A percentile compares a stretch with the other conserved stretches of the same genome.
Conservation (phyloP, 2,113 vertebrate genomes). For the Entosphenus tridentatus region DNA sequence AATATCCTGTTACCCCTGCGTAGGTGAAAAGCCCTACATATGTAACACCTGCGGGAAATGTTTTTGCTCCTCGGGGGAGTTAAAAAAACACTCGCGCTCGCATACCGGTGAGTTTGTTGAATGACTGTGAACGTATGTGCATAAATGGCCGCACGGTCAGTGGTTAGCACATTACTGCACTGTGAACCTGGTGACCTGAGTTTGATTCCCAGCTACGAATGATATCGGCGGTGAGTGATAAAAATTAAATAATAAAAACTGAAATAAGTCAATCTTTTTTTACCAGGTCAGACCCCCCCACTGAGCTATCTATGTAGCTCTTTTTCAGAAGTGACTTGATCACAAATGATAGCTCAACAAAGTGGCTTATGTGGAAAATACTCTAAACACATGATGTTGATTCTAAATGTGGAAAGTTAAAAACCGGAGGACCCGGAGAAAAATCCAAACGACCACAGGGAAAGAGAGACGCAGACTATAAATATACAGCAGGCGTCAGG, state of each 20-base stretch:
- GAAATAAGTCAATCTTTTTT: neutral
- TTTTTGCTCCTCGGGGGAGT: conserved; percentile 70
- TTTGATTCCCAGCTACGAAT: neutral
- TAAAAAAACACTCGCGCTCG: conserved; percentile 76
- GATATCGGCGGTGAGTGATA: neutral
- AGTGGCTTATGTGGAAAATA: too few relatives aligned
- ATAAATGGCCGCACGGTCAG: conserved; percentile 13
- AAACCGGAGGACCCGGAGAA: too few relatives aligned
- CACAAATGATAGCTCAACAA: too few relatives aligned
- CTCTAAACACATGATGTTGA: too few relatives aligned
- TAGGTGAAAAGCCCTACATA: conserved; percentile 57
- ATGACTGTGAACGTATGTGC: conserved; percentile 13
- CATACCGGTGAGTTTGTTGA: conserved; percentile 39
- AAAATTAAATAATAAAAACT: neutral
- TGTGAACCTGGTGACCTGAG: neutral
- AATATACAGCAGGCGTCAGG: too few relatives aligned
- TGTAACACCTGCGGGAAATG: conserved; percentile 62
- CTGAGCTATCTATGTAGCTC: too few relatives aligned
- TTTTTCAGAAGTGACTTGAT: too few relatives aligned
- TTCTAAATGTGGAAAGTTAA: too few relatives aligned
- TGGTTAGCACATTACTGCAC: neutral
- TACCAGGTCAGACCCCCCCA: neutral
- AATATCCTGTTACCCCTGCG: conserved; percentile 10
- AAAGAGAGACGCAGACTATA: too few relatives aligned
- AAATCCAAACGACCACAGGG: too few relatives aligned